Evolutionary conservation across 2,888 invertebrate species (phyloP), one percentile per base, ranked within the genome.

Genomic region (Mesochorus sp.): DNA sequence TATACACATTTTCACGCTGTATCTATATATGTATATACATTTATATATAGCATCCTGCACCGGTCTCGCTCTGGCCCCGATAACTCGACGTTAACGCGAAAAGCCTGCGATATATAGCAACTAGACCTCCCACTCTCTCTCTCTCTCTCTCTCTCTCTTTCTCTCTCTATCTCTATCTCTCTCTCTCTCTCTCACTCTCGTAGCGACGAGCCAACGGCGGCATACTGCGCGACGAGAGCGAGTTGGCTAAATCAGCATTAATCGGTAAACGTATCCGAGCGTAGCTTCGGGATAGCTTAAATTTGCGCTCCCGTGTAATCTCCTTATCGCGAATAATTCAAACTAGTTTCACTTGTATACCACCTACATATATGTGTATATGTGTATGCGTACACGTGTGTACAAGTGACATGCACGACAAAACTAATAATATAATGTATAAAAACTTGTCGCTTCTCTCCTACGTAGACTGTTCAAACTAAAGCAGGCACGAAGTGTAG

Each of bases 241-340:
- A 44, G 74, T 70, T 70, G 51, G 70, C 78, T 78, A 74, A 74
- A 74, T 70, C 66, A 74, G 78, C 70, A 74, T 78, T 74, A 71
- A 78, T 78, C 74, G 78, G 78, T 70, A 64, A 53, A 62, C 39
- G 49, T 68, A 78, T 74, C 57, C 59, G 14, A 66, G 70, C 74
- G 47, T 37, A 42, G 53, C 70, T 70, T 34, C 34, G 28, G 44
- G 21, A 49, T 28, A 61, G 51, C 59, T 59, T 47, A 59, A 74
- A 78, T 78, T 74, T 74, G 26, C 51, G 28, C 62, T 53, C 42
- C 19, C 34, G 14, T 59, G 70, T 78, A 74, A 78, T 78, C 74
- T 78, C 42, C 74, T 78, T 70, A 78, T 70, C 74, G 42, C 53
- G 42, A 39, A 70, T 78, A 70, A 74, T 74, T 74, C 70, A 71